phyloP scores from a whole-genome alignment of 2,888 invertebrate species.

The Asteroscopus sphinx region DNA sequence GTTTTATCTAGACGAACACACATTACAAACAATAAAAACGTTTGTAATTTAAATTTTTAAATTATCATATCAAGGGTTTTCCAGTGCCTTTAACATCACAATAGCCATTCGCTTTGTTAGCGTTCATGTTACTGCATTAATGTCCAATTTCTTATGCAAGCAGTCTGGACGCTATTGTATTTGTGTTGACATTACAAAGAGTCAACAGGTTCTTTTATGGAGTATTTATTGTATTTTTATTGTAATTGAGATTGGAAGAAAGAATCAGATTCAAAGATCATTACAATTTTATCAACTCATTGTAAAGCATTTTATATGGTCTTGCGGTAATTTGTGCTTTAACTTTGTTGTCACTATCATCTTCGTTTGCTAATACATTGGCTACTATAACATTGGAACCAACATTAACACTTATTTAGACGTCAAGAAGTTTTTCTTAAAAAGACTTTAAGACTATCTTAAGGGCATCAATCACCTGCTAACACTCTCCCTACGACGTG shows the following conservation, averaged over 20 bases:
- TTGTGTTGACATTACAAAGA: slow-evolving; percentile 22
- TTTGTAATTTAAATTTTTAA: slow-evolving; percentile 19
- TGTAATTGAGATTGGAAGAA: slow-evolving; percentile 22
- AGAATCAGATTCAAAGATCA: not conserved
- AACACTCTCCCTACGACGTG: too few relatives aligned
- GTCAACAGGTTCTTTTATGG: slow-evolving; percentile 30
- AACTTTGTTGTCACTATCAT: too few relatives aligned
- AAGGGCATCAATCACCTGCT: too few relatives aligned
- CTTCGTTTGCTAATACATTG: too few relatives aligned
- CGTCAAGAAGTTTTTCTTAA: too few relatives aligned
- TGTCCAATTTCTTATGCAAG: slow-evolving; percentile 36
- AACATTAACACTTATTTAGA: too few relatives aligned
- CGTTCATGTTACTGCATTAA: slow-evolving; percentile 55
- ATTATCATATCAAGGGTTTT: slow-evolving; percentile 49
- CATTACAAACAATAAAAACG: slow-evolving; percentile 7
- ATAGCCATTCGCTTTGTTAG: slow-evolving; percentile 52
- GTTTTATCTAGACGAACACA: not conserved
- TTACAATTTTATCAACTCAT: not conserved
- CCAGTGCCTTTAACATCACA: slow-evolving; percentile 47
- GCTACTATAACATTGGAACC: too few relatives aligned
- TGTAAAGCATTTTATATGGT: not conserved
- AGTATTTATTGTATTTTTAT: slow-evolving; percentile 16
- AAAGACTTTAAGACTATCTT: too few relatives aligned
- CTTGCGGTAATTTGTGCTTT: too few relatives aligned
- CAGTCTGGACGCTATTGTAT: slow-evolving; percentile 15